Evolutionary conservation across 2,888 invertebrate genomes (phyloP), one percentile per base, ranked within the genome.

Genomic region (Chymomyza caudatula): DNA sequence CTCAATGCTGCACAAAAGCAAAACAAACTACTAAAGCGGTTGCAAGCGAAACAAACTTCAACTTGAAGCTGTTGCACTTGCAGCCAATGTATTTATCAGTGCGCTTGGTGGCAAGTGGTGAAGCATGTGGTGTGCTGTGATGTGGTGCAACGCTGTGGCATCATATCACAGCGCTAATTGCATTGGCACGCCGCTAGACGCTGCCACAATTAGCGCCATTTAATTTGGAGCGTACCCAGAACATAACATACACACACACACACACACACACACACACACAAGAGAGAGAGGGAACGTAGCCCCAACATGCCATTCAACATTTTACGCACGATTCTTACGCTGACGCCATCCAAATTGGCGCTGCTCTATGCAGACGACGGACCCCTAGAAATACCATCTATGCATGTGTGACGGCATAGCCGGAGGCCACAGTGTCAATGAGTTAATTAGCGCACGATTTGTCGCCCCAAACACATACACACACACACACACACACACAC

Each of bases 361-460:
- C 29, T 54, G 60, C 52, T 47, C 60, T 53, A 60, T 53, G 29
- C 29, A 37, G 29, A 37, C 29, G 11, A 11, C 29, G 11, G 29
- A 37, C 11, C 1, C 8, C 11, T 11, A 37, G 29, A 37, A 25
- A 37, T 4, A 11, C 29, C 51, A 8, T 13, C 23, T 25, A 8
- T 15, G 63, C 37, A 59, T 47, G 52, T 63, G 37, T 52, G n/a
- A 37, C 44, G 54, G 15, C 42, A 5, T 11, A 42, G 15, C 15
- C 19, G 25, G 64, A 71, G 83, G 82, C 61, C 85, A 80, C 80
- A 80, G 85, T 83, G 85, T 83, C 82, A 83, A 83, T 83, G 83
- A 83, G 82, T 83, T 83, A 83, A 85, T 83, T 83, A 83, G 80
- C 76, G 78, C 80, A 78, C 80, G 83, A 82, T 79, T 80, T 83